phyloP scores from a whole-genome alignment of 2,888 invertebrate genomes.

The Hydropsyche betteni region DNA sequence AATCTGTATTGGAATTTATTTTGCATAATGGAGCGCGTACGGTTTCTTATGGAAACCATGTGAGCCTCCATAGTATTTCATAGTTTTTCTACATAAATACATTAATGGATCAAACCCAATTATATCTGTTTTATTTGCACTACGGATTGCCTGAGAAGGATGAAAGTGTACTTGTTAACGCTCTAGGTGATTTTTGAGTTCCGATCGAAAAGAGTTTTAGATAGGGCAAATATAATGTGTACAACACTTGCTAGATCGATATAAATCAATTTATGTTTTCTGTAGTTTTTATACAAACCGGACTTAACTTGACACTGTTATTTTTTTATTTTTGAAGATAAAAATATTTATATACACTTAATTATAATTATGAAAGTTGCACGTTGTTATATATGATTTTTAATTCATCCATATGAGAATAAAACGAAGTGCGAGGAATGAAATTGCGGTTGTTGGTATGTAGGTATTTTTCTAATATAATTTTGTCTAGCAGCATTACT shows the following conservation, averaged over 20 bases:
- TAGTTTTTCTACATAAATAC: slow-evolving; percentile 30
- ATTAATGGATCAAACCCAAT: slow-evolving; percentile 26
- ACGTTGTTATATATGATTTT: slow-evolving; percentile 48
- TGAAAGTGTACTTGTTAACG: slow-evolving; percentile 46
- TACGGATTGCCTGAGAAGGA: slow-evolving; percentile 38
- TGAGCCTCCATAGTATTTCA: slow-evolving; percentile 6
- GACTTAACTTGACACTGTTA: slow-evolving; percentile 45
- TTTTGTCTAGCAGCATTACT: slow-evolving; percentile 49
- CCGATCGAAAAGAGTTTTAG: slow-evolving; percentile 35
- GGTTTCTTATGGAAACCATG: neutral
- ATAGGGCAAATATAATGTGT: slow-evolving; percentile 49
- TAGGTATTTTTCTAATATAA: slow-evolving; percentile 51
- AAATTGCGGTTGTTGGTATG: slow-evolving; percentile 49
- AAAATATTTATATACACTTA: slow-evolving; percentile 47
- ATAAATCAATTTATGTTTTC: slow-evolving; percentile 41
- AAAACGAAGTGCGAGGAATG: slow-evolving; percentile 38
- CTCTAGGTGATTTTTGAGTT: slow-evolving; percentile 42
- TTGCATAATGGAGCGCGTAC: neutral
- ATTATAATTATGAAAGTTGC: slow-evolving; percentile 45
- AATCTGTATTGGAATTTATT: slow-evolving; percentile 15
- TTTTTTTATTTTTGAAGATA: slow-evolving; percentile 45
- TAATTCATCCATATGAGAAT: slow-evolving; percentile 43
- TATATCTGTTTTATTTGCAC: slow-evolving; percentile 35
- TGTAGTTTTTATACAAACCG: slow-evolving; percentile 52
- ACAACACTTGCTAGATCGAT: slow-evolving; percentile 44